Base-by-base conservation (phyloP, 2,888 invertebrate genomes). In the Patella caerulea region DNA sequence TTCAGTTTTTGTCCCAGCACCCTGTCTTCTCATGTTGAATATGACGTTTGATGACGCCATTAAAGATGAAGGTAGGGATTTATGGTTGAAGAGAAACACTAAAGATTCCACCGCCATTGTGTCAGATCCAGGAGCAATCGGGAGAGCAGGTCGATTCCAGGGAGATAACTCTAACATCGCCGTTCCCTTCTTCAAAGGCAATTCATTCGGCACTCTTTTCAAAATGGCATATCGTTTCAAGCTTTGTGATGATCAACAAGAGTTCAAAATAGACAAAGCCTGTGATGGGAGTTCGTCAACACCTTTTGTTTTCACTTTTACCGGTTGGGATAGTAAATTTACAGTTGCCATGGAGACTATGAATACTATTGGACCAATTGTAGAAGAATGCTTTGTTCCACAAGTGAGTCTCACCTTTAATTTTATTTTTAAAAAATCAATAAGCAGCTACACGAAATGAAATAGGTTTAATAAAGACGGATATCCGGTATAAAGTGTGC, bases 1-100 rank as follows among this genome's bases (percentile, higher is more conserved):
- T 65, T 14, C 65, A 65, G 65, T 65, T 80, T 81, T 74, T 34
- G 74, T 79, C 15, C 77, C 81, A 2, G 79, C 81, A 3, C 29
- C 77, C 14, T 83, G 83, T 59, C 75, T 83, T 56, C 56, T 81
- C 75, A 83, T 83, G 83, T 78, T 83, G 45, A 78, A 80, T 15
- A 75, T 83, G 77, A 80, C 80, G 34, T 83, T 83, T 34, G 77
- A 83, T 59, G 74, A 75, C 15, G 74, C 74, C 34, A 78, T 83
- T 70, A 77, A 76, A 71, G 83, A 83, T 73, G 79, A 79, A 52
- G 79, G 79, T 19, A 74, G 81, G 56, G 78, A 74, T 65, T 73
- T 81, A 5, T 83, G 83, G 83, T 70, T 83, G 65, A 81, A 81
- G 56, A 53, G 79, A n/a, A 69, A n/a, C 14, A 69, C 73, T 59